Percentiles rank a stretch among this genome's conserved stretches.
Evolutionary conservation across 2,113 vertebrate species (phyloP).

Genomic region (Vulpes lagopus): DNA sequence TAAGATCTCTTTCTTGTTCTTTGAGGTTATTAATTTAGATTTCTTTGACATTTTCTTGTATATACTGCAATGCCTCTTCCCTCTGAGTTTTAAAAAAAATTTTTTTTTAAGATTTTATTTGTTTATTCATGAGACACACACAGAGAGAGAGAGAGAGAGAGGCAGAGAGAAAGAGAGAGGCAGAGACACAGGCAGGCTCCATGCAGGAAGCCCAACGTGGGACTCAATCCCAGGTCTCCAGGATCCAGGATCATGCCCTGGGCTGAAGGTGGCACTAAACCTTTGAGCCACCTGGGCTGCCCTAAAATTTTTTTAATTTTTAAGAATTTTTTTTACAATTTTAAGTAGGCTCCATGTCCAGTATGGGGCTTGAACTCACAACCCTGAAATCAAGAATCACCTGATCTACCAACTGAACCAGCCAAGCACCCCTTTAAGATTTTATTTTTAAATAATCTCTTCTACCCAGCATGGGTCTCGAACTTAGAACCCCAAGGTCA

Average conservation of each 20-base stretch:
- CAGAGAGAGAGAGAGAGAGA: too few relatives aligned
- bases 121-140: background rate
- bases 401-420: background rate
- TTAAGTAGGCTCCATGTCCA: background rate
- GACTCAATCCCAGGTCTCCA: too few relatives aligned
- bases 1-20: conserved; percentile 3
- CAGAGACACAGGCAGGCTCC: too few relatives aligned
- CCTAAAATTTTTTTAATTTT: background rate
- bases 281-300: too few relatives aligned
- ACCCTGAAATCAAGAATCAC: background rate
- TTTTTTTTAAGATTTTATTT: background rate
- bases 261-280: too few relatives aligned
- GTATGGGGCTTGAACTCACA: background rate
- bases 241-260: too few relatives aligned
- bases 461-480: background rate
- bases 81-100: background rate
- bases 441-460: background rate
- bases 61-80: background rate
- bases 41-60: conserved; percentile 10
- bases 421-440: background rate
- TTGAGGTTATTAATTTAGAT: background rate
- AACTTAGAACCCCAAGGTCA: background rate
- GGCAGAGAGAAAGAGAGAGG: too few relatives aligned
- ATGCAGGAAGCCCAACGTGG: too few relatives aligned
- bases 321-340: background rate